Base-by-base conservation (phyloP, 1,140 invertebrate genomes). In the Macrobrachium nipponense region DNA sequence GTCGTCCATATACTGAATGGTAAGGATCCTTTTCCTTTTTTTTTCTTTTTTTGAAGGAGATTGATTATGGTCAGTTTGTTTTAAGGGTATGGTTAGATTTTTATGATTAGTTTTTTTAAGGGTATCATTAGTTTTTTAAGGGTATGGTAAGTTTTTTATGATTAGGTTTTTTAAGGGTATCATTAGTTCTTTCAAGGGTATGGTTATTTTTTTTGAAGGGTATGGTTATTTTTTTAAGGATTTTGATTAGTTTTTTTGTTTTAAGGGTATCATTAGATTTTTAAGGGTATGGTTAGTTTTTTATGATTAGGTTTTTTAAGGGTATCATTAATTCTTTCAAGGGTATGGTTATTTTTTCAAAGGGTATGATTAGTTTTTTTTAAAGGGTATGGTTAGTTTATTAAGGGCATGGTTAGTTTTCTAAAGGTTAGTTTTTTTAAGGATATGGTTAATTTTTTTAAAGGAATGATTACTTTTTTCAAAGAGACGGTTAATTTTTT, bases 1-100 rank as follows among this genome's bases (percentile, higher is more conserved):
- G 73, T 81, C 23, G 89, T 89, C 23, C 89, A 89, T 76, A 89
- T 89, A 20, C 85, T 89, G 11, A 89, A 88, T 73, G 89, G 89
- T 89, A 36, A 36, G 27, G 60, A 83, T 82, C 70, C 10, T 11
- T 79, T 51, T n/a, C 18, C 18, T 36, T 80, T 17, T 61, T 20
- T 4, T 2, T 18, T 36, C 14, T 51, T 27, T 36, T n/a, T n/a
- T n/a, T n/a, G n/a, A n/a, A n/a, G n/a, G n/a, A n/a, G n/a, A n/a
- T n/a, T n/a, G n/a, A n/a, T n/a, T 68, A 20, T 68, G 14, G 5
- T 68, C 23, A n/a, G 14, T 68, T n/a, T 17, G 0, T n/a, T 20
- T 61, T n/a, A 77, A 5, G 14, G 12, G 12, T 12, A 61, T 77
- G 2, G 5, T 77, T 61, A 14, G 51, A 51, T 4, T 61, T 76